phyloP scores from a whole-genome alignment of 2,888 invertebrate genomes.

The Monoplex corrugatus region DNA sequence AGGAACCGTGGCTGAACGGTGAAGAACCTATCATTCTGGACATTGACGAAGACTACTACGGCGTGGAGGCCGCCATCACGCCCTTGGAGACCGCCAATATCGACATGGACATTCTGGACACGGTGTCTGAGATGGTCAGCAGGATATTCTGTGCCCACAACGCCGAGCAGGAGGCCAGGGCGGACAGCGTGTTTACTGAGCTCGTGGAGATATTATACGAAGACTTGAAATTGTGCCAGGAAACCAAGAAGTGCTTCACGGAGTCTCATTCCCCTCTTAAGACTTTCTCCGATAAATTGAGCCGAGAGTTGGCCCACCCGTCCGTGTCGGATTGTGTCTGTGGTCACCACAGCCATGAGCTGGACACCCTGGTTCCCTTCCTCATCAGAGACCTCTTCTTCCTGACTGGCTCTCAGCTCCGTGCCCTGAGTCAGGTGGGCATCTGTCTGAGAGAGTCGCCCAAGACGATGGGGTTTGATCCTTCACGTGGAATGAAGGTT shows the following conservation, averaged over 20 bases:
- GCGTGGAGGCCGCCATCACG: conserved; percentile 66
- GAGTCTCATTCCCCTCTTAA: not conserved
- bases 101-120: not conserved
- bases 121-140: conserved; percentile 59
- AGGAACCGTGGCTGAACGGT: conserved; percentile 31
- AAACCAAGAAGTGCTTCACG: not conserved
- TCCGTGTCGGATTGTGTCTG: not conserved
- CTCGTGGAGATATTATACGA: conserved; percentile 38
- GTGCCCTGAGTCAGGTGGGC: conserved; percentile 63
- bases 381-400: not conserved
- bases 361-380: not conserved
- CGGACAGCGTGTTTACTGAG: conserved; percentile 57
- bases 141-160: conserved; percentile 63
- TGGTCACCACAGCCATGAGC: not conserved
- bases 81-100: conserved; percentile 58
- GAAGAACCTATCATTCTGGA: conserved; percentile 65
- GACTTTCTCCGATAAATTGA: not conserved
- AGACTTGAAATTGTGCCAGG: not conserved
- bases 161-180: conserved; percentile 59
- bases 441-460: conserved; percentile 67
- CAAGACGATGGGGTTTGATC: conserved; percentile 54
- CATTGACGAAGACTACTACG: conserved; percentile 73
- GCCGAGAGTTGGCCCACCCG: not conserved
- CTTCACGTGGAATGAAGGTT: conserved; percentile 58
- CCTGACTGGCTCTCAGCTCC: conserved; percentile 61